Base-by-base conservation (phyloP, 1,140 invertebrate genomes). In the Heliothis subflexa region DNA sequence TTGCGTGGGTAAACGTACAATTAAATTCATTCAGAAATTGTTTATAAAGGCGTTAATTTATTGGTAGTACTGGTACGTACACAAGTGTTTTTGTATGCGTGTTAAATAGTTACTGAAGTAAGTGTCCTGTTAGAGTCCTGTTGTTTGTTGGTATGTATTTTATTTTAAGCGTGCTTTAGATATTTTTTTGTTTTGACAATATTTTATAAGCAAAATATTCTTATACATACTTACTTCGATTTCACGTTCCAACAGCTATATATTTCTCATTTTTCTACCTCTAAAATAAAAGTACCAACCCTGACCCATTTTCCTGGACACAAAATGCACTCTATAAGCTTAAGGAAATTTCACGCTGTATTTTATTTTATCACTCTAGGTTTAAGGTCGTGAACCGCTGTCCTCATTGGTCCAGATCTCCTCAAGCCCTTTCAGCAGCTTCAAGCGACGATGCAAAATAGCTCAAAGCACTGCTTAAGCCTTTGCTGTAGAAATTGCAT, bases 1-100 rank as follows among this genome's bases (percentile, higher is more conserved):
- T 71, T 71, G 49, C 68, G 68, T 70, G 66, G 28, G 66, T 49
- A 70, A 70, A 70, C 16, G 66, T 70, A 70, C 50, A 70, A 70
- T 70, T 70, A 70, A 70, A 70, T 70, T 70, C 66, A 70, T 28
- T 70, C 21, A 4, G 14, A 52, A 70, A 70, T 28, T 70, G 66
- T 70, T 70, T 70, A 70, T 52, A 70, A 52, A 70, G 21, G 66
- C 18, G 45, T 70, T 70, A 49, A 70, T 70, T 70, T 70, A 70
- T 70, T 52, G 47, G 47, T 16, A 50, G 66, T 70, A 70, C 66
- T 70, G 47, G 28, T 52, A 13, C 13, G 45, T 28, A 52, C 47
- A 52, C 14, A 25, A n/a, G 66, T 70, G 47, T 70, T 70, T 52
- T 10, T 14, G 47, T 45, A 47, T 21, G 10, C 62, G 62, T 66